Evolutionary conservation across 2,797 vertebrate species (phyloP), one percentile per base, ranked within the genome.

Genomic region (Schizopygopsis malacanthus): DNA sequence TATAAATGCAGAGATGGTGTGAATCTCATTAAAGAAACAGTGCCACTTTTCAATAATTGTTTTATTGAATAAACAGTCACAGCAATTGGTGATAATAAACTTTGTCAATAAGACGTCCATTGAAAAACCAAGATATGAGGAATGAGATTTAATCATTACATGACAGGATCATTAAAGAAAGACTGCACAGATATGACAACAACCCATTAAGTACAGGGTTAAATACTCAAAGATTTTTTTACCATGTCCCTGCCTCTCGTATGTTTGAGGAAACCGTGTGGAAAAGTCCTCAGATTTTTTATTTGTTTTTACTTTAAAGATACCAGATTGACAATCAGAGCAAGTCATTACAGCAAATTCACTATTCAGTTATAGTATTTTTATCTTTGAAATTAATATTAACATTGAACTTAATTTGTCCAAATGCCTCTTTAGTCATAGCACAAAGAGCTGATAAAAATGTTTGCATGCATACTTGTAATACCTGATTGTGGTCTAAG

Each of bases 41-140:
- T 15, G 8, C 52, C 18, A 45, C 9, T 45, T 63, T 63, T 20
- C 2, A 63, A 18, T 43, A 3, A 25, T 63, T 20, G 33, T 61
- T 79, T 25, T 79, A 45, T 79, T 79, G 8, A 28, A 43, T 61
- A 3, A 79, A 61, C 77, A 63, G n/a, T 79, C 56, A 45, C n/a
- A 63, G 5, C 1, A 63, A 28, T 45, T 63, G 77, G 54, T 25
- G 39, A 28, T 63, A n/a, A 79, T 45, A 18, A 39, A 63, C 12
- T 77, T 77, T 77, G 4, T 15, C 6, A 7, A 22, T 39, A 56
- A 77, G 12, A 77, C 2, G 2, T 70, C 37, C 50, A 28, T 70
- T 70, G 45, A 33, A 70, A 70, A 81, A 71, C 3, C 39, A 33
- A 45, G 8, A 81, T n/a, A 12, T 39, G 6, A 56, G 8, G 2